Evolutionary conservation across 2,113 vertebrate species (phyloP).

Genomic region (Alaudala cheleensis): DNA sequence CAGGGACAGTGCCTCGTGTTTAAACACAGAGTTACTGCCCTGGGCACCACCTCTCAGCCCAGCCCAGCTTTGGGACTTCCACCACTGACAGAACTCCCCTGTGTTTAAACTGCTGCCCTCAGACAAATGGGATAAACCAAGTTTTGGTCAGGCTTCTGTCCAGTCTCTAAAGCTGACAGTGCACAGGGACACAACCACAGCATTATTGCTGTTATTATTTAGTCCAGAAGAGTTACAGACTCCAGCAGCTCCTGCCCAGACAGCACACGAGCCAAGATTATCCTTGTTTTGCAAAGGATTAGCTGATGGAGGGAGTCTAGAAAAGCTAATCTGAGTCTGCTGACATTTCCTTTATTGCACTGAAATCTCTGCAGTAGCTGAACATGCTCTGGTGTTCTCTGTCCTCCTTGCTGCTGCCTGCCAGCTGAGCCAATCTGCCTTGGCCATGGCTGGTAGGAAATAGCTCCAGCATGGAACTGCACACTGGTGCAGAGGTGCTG

Average conservation of each 20-base stretch:
- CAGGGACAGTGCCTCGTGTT: neutral
- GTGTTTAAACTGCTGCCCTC: neutral
- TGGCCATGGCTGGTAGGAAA: neutral
- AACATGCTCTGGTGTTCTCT: neutral
- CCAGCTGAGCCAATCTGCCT: neutral
- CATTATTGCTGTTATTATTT: neutral
- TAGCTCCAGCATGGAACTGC: neutral
- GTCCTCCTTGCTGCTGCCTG: neutral
- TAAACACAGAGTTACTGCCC: neutral
- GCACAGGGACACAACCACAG: neutral
- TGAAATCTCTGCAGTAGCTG: neutral
- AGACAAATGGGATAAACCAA: neutral
- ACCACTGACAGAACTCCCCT: neutral
- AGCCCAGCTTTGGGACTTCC: neutral
- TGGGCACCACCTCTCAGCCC: neutral
- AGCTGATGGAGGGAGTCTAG: neutral
- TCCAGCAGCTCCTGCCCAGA: neutral
- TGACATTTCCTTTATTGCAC: conserved; percentile 13
- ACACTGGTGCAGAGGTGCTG: neutral
- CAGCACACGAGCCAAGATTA: neutral
- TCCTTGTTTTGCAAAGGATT: conserved; percentile 23
- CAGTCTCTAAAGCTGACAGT: neutral
- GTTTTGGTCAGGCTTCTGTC: neutral
- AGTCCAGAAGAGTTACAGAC: neutral
- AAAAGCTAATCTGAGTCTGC: neutral